Evolutionary conservation across 2,797 vertebrate genomes (phyloP).

Genomic region (Sebastes elongatus): DNA sequence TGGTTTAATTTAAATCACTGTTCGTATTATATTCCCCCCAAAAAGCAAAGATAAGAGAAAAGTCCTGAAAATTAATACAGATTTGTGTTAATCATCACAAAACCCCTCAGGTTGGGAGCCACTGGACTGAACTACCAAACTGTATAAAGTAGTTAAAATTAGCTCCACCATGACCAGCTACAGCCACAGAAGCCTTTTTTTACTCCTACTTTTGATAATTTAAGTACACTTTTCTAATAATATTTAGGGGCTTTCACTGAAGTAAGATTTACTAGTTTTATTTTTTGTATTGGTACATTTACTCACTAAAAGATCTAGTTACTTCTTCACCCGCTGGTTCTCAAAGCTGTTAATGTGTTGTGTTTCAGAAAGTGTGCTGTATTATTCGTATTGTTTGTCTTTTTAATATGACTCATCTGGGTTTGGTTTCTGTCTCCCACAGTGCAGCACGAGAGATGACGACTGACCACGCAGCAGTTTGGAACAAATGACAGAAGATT

Average conservation of each 20-base stretch:
- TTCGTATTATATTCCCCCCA: neutral
- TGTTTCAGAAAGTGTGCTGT: conserved; percentile 23
- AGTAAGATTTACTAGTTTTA: too few relatives aligned
- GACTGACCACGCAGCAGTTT: conserved; percentile 47
- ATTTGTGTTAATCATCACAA: neutral
- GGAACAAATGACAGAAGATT: conserved; percentile 55
- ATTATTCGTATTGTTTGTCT: conserved; percentile 8
- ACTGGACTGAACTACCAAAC: neutral
- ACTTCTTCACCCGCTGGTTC: neutral
- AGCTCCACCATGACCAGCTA: neutral
- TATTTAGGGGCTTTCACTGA: neutral
- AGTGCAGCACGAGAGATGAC: conserved; percentile 51
- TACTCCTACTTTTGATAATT: neutral
- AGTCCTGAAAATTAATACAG: too few relatives aligned
- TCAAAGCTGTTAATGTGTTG: neutral
- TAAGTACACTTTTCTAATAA: neutral
- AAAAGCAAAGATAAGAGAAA: too few relatives aligned
- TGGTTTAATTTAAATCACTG: neutral
- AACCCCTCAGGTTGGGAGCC: neutral
- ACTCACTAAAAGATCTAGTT: neutral
- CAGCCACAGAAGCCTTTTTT: neutral
- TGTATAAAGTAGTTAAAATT: neutral
- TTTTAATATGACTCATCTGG: conserved; percentile 49
- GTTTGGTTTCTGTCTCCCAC: conserved; percentile 64
- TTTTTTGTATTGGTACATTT: neutral